Conservation (phyloP, 2,113 vertebrate species). For the Peromyscus leucopus region DNA sequence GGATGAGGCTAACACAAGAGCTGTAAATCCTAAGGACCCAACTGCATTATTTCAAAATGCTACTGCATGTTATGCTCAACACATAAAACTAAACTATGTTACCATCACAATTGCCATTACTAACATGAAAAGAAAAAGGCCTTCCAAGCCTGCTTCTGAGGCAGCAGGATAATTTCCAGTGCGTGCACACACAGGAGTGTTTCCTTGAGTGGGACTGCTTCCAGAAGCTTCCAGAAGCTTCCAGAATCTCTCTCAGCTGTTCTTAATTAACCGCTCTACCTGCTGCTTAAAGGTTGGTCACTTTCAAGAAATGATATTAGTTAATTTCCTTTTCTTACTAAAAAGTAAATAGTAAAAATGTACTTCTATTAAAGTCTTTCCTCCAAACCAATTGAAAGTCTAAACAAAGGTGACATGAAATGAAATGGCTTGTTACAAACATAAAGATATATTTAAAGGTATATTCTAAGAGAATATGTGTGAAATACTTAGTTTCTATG, state of each 20-base stretch:
- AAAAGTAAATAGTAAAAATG: conserved; percentile 36
- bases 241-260: conserved; percentile 32
- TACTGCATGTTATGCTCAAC: not conserved
- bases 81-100: not conserved
- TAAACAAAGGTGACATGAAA: conserved; percentile 8
- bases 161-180: not conserved
- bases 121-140: not conserved
- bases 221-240: not conserved
- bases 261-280: not conserved
- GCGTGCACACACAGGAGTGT: not conserved
- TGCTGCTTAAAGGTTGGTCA: conserved; percentile 6
- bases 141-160: conserved; percentile 51
- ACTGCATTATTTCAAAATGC: not conserved
- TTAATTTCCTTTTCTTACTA: not conserved
- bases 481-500: not conserved
- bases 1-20: not conserved
- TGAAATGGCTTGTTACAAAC: not conserved
- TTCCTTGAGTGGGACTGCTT: not conserved
- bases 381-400: not conserved
- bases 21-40: not conserved
- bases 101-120: not conserved
- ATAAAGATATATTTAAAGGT: not conserved
- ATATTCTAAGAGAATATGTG: not conserved
- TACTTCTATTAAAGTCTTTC: not conserved
- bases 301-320: not conserved